A percentile compares a stretch with the other conserved stretches of the same genome.
These are phyloP conservation scores for Hassar affinis DNA, from an alignment of 2,113 vertebrate genomes.

Conservation along the genomic window DNA sequence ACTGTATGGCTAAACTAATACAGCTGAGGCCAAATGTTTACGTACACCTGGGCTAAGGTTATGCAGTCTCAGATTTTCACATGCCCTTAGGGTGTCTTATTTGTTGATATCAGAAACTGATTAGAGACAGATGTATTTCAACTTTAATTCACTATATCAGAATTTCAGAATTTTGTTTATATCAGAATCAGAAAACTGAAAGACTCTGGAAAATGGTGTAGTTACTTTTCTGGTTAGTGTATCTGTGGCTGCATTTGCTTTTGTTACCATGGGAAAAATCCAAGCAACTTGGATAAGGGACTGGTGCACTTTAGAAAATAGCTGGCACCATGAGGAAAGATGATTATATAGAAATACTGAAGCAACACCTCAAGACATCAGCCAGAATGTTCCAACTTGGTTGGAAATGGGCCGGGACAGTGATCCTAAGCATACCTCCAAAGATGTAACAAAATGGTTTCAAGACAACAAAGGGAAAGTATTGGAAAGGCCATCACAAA, in stretches of 20 bases:
- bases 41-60: background rate
- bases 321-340: background rate
- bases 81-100: background rate
- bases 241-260: background rate
- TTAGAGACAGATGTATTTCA: background rate
- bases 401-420: background rate
- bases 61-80: background rate
- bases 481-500: background rate
- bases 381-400: background rate
- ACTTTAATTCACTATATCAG: background rate
- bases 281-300: background rate
- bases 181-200: too few species aligned
- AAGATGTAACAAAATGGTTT: background rate
- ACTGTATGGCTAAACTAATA: background rate
- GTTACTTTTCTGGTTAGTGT: background rate
- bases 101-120: background rate
- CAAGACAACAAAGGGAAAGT: background rate
- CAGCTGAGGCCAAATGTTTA: background rate
- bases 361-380: background rate
- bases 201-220: background rate
- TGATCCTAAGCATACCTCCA: background rate
- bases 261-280: background rate
- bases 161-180: too few species aligned
- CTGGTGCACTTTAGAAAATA: background rate
- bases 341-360: background rate